Conservation (phyloP, 2,888 invertebrate genomes). For the Ophonus ardosiacus region DNA sequence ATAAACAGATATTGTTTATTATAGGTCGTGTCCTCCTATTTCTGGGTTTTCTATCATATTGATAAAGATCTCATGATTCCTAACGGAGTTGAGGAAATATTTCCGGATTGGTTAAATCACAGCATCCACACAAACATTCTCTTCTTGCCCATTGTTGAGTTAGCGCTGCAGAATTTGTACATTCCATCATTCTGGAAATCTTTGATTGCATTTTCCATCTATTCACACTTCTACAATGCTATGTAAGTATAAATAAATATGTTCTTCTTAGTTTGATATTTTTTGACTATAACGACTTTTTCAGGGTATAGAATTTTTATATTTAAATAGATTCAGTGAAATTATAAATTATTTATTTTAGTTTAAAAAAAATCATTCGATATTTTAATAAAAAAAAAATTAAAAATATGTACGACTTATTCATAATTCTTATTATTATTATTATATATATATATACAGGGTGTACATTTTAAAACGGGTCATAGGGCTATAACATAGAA, state of each 20-base stretch:
- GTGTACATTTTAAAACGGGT: no score
- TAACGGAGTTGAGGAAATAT: slow-evolving; percentile 67
- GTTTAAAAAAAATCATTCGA: no score
- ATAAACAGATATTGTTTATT: neutral
- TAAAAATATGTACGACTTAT: no score
- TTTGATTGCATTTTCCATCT: slow-evolving; percentile 55
- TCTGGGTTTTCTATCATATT: slow-evolving; percentile 70
- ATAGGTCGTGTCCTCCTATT: slow-evolving; percentile 69
- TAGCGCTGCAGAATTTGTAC: slow-evolving; percentile 67
- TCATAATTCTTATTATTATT: no score
- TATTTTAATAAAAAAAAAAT: no score
- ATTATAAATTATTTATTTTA: no score
- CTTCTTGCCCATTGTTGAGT: slow-evolving; percentile 68
- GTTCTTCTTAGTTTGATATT: no score
- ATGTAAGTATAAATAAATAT: slow-evolving; percentile 60
- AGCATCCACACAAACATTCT: slow-evolving; percentile 70
- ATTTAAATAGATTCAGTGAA: no score
- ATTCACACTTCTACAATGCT: slow-evolving; percentile 58
- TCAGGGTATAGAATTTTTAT: no score
- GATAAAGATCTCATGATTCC: slow-evolving; percentile 71
- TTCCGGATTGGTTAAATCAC: slow-evolving; percentile 71
- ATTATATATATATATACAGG: no score
- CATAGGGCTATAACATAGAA: no score
- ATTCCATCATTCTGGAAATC: slow-evolving; percentile 60
- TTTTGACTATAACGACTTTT: no score